Evolutionary conservation across 2,888 invertebrate genomes (phyloP).

Genomic region (Meandrusa payeni): DNA sequence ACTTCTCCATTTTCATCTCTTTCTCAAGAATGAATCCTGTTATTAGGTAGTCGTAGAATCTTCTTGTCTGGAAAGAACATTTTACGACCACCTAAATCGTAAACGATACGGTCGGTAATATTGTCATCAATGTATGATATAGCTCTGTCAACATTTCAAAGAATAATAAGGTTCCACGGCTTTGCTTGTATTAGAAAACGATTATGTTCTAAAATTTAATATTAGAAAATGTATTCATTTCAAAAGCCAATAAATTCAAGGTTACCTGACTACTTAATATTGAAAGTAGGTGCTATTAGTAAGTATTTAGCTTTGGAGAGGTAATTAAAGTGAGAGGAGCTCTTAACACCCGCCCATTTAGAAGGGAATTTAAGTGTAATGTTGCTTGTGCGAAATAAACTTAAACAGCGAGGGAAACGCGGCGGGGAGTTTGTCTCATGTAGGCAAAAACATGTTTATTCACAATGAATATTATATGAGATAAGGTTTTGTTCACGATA

Average conservation of each 20-base stretch:
- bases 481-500: slow-evolving; percentile 14
- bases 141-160: too few relatives aligned
- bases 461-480: slow-evolving; percentile 12
- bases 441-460: slow-evolving; percentile 15
- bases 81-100: too few relatives aligned
- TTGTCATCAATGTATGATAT: too few relatives aligned
- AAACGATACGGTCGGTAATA: too few relatives aligned
- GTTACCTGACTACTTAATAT: slow-evolving; percentile 9
- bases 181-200: too few relatives aligned
- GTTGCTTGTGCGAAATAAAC: slow-evolving; percentile 18
- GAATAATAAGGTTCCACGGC: too few relatives aligned
- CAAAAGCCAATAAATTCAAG: background rate
- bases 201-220: too few relatives aligned
- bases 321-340: slow-evolving; percentile 21
- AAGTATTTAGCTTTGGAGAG: slow-evolving; percentile 18
- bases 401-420: background rate
- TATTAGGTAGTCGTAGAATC: too few relatives aligned
- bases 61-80: too few relatives aligned
- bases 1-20: too few relatives aligned
- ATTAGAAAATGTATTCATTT: too few relatives aligned
- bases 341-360: slow-evolving; percentile 21
- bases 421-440: background rate
- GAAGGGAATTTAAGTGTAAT: slow-evolving; percentile 22
- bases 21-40: too few relatives aligned
- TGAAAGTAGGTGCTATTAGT: slow-evolving; percentile 14